Conservation (phyloP, 2,888 invertebrate species). For the Orthosia incerta region DNA sequence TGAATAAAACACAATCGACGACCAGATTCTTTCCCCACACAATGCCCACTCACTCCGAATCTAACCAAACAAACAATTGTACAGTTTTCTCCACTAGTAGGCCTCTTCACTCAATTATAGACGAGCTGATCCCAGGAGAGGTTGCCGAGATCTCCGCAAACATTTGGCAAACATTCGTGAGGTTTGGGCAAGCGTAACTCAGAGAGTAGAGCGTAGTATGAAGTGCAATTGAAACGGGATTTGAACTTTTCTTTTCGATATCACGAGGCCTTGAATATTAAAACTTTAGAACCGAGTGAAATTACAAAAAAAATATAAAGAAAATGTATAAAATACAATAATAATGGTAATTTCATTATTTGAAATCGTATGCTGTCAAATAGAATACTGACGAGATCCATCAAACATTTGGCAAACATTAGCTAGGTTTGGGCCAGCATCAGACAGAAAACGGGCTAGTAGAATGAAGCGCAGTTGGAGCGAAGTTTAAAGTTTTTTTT, state of each 20-base stretch:
- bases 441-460: not conserved
- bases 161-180: conserved; percentile 35
- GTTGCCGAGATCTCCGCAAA: conserved; percentile 40
- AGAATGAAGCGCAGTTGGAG: not conserved
- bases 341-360: no score
- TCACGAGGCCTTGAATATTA: no score
- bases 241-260: no score
- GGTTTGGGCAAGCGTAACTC: not conserved
- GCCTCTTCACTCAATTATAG: conserved; percentile 48
- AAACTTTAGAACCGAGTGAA: no score
- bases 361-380: no score
- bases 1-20: not conserved
- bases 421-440: not conserved
- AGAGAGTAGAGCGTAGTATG: not conserved
- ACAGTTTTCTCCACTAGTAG: not conserved
- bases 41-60: not conserved
- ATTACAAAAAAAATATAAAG: no score
- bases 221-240: no score
- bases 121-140: conserved; percentile 37
- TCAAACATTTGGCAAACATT: conserved; percentile 42
- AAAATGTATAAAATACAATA: no score
- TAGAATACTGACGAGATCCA: conserved; percentile 4
- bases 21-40: not conserved
- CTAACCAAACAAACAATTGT: conserved; percentile 27
- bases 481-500: not conserved